A percentile compares a stretch with the other conserved stretches of the same genome.
These are phyloP conservation scores for Cosmia pyralina DNA, from an alignment of 2,888 invertebrate genomes.

Conservation along the genomic window DNA sequence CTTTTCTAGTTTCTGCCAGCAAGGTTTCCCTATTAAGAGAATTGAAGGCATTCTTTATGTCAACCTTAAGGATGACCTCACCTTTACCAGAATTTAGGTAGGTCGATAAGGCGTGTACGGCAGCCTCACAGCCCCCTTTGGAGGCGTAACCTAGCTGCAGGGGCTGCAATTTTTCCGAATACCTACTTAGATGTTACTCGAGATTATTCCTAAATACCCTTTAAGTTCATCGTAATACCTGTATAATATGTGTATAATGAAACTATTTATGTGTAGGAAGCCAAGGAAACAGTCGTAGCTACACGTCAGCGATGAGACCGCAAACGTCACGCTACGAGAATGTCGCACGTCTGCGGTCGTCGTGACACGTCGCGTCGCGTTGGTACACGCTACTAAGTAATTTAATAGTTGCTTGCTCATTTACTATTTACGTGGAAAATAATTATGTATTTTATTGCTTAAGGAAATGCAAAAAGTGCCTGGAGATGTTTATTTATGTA, in stretches of 20 bases:
- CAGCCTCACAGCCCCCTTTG: too few species aligned
- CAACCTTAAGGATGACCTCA: too few species aligned
- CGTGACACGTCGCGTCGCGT: neutral
- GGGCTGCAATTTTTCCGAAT: too few species aligned
- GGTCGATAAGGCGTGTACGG: too few species aligned
- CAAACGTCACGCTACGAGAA: slow-evolving; percentile 25
- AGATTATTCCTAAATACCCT: neutral
- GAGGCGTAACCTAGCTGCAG: too few species aligned
- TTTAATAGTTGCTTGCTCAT: neutral
- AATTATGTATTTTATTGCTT: neutral
- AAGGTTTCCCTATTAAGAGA: too few species aligned
- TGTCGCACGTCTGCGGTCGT: slow-evolving; percentile 28
- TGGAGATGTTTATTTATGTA: neutral
- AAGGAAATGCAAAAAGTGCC: neutral
- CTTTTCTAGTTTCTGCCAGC: too few species aligned
- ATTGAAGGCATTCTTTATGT: too few species aligned
- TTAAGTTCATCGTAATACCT: neutral
- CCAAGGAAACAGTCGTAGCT: neutral
- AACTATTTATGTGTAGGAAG: neutral
- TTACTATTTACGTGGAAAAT: neutral
- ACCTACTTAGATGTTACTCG: neutral
- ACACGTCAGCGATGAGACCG: slow-evolving; percentile 12
- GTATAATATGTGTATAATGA: neutral
- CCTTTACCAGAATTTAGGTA: too few species aligned
- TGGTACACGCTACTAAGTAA: neutral